Evolutionary conservation across 2,113 vertebrate genomes (phyloP), one percentile per base, ranked within the genome.

Genomic region (Rhinopomastus cyanomelas): DNA sequence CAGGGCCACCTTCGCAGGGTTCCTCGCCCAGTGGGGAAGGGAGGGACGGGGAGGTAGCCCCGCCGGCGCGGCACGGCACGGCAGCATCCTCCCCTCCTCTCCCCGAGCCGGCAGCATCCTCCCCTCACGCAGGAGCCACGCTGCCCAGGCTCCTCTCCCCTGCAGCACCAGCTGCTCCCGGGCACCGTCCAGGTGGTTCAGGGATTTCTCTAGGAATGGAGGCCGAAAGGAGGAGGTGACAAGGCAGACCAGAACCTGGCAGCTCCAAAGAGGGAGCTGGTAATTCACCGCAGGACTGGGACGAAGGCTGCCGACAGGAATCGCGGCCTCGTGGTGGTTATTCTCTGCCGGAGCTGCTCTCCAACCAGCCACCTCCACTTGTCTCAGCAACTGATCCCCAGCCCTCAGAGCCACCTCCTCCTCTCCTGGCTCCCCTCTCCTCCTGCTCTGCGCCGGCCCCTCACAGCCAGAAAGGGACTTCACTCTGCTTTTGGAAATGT

Each of bases 61-160:
- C n/a, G n/a, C n/a, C n/a, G n/a, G n/a, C n/a, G n/a, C n/a, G n/a
- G n/a, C n/a, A n/a, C n/a, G n/a, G n/a, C n/a, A n/a, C 27, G 51
- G 62, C 27, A 2, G 78, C 56, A 27, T 6, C 66, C 27, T 44
- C 30, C 42, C 39, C 67, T 2, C 1, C 48, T 36, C 18, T 11
- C 36, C 42, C 53, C 3, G 36, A 6, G 32, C 48, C 27, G 51
- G 62, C 27, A 2, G 78, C 56, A 27, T 6, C 66, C 27, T 44
- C 30, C 42, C 39, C 67, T 2, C 1, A 4, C 42, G 48, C 27
- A 3, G 6, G 2, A 2, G 15, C 13, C 25, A 3, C 12, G 10
- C 6, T 5, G 22, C 42, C 37, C 60, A 6, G 51, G 69, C 60
- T 56, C 6, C 48, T 36, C 18, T 11, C 36, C 42, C 53, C 3